Percentiles rank a stretch among this genome's conserved stretches.
Conservation (phyloP, 1,140 invertebrate species). For the Drosophila ficusphila region DNA sequence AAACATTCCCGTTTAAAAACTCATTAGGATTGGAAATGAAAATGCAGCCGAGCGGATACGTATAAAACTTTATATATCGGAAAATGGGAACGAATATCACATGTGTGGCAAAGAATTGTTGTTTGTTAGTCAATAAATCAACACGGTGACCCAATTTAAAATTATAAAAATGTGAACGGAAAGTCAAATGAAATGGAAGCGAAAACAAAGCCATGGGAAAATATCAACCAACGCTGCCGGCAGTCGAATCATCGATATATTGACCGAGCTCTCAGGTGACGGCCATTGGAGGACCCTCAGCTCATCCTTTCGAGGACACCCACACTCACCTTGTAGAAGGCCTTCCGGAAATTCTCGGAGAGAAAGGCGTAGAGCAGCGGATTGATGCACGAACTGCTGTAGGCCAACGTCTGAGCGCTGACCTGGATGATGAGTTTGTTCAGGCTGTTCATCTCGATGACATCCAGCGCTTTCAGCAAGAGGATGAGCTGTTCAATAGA, state of each 20-base stretch:
- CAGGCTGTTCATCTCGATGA: constrained; percentile 87
- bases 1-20: constrained; percentile 61
- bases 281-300: constrained; percentile 25
- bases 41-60: constrained; percentile 31
- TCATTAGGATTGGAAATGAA: constrained; percentile 47
- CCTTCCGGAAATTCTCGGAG: constrained; percentile 83
- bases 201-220: constrained; percentile 51
- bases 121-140: constrained; percentile 47
- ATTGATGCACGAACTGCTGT: constrained; percentile 97
- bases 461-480: constrained; percentile 89
- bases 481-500: constrained; percentile 88
- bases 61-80: not conserved
- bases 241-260: constrained; percentile 47
- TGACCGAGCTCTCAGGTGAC: constrained; percentile 54
- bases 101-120: constrained; percentile 2
- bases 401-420: constrained; percentile 94
- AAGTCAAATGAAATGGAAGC: constrained; percentile 15
- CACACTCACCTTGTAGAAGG: constrained; percentile 81
- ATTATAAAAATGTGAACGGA: constrained; percentile 39
- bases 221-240: constrained; percentile 15
- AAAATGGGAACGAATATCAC: not conserved
- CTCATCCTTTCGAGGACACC: not conserved
- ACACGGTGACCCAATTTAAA: constrained; percentile 19
- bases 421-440: constrained; percentile 89
- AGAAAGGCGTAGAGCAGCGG: constrained; percentile 90